Base-by-base conservation (phyloP, 2,888 invertebrate species). In the Parnassius orleans region DNA sequence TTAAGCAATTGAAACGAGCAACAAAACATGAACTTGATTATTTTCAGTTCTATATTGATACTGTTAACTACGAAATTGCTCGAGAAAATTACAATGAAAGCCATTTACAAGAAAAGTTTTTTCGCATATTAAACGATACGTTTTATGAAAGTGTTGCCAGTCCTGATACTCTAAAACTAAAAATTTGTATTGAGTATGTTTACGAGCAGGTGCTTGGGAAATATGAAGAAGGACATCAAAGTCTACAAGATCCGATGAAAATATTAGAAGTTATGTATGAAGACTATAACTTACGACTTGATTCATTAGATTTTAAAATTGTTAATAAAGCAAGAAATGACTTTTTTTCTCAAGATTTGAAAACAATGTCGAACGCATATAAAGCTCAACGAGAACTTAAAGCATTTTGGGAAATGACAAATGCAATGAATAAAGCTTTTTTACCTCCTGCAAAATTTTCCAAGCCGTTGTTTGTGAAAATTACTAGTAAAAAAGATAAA, bases 181-280 rank as follows among this genome's bases (percentile, higher is more conserved):
- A 86, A 78, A 90, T 90, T 64, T 91, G 91, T 70, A 82, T 91
- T 46, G 91, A 91, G 74, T 91, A 84, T 65, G 91, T 91, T 24
- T 91, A 90, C 64, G 89, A 90, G 74, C 82, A 90, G 78, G 72
- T 91, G 48, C 84, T 88, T 67, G 90, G 91, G 0, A 90, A 90
- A 69, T 87, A 88, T 70, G 90, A 91, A 70, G 91, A 91, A 73
- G 90, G 89, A 2, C 91, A 91, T 71, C 79, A 84, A 67, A 84
- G 75, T 69, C 68, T 91, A 58, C 79, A 81, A 55, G 91, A 90
- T 67, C 90, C 90, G 15, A 87, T 91, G 85, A 91, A 88, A 77
- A 84, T 90, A 65, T 76, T 91, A 57, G 91, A 91, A 80, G 79
- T 89, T 14, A 83, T 83, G 81, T 91, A 91, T 65, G 90, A 91